phyloP scores from a whole-genome alignment of 1,140 invertebrate species.

The Thaumetopoea pityocampa region DNA sequence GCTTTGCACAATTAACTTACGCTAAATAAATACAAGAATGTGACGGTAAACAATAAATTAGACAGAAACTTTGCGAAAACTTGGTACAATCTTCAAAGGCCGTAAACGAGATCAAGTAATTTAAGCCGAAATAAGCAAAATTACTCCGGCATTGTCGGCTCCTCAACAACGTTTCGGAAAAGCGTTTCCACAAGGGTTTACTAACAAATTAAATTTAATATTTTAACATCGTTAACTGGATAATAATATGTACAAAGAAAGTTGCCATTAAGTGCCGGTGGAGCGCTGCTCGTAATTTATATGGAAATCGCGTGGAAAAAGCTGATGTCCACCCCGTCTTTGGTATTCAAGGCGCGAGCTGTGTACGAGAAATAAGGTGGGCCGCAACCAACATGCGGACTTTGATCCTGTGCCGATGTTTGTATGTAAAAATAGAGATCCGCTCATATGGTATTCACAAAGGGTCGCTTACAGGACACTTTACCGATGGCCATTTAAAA shows the following conservation, averaged over 20 bases:
- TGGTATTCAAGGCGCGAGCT: constrained; percentile 52
- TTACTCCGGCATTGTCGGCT: constrained; percentile 62
- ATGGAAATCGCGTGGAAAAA: constrained; percentile 42
- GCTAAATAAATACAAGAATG: constrained; percentile 58
- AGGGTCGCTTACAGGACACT: constrained; percentile 34
- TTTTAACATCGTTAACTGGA: constrained; percentile 30
- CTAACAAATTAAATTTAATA: constrained; percentile 39
- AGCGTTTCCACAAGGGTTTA: constrained; percentile 41
- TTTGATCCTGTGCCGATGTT: constrained; percentile 65
- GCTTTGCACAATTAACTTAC: constrained; percentile 44
- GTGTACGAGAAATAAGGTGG: constrained; percentile 65
- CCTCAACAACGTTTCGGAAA: constrained; percentile 45
- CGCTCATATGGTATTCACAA: constrained; percentile 60
- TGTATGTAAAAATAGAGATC: constrained; percentile 52
- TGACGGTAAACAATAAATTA: constrained; percentile 71
- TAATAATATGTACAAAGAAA: constrained; percentile 26
- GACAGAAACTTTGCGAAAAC: constrained; percentile 65
- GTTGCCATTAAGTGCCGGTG: constrained; percentile 24
- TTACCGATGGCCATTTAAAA: constrained; percentile 27
- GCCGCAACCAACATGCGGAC: constrained; percentile 51
- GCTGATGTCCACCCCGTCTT: constrained; percentile 51
- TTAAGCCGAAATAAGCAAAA: constrained; percentile 70
- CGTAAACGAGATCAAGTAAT: constrained; percentile 73
- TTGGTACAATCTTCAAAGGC: constrained; percentile 67
- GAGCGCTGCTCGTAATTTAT: constrained; percentile 38